Base-by-base conservation (phyloP, 2,888 invertebrate genomes). In the Rhynchonema sp. region DNA sequence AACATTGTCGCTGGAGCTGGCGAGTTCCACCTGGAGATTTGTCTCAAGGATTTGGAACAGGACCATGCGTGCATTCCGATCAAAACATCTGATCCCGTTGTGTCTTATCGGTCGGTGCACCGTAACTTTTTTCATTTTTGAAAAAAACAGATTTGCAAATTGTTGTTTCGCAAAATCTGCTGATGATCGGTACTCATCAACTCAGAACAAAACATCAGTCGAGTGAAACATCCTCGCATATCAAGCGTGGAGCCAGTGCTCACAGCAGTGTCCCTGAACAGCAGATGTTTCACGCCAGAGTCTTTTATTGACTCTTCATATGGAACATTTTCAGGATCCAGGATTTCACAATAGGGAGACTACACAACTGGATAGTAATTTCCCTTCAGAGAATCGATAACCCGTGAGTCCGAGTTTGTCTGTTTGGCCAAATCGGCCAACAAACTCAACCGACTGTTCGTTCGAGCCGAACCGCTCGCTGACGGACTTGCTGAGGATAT, bases 11-110 rank as follows among this genome's bases (percentile, higher is more conserved):
- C 64, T n/a, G 64, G 64, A 13, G 66, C 65, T 13, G 66, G 66
- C 25, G 66, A 66, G 57, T 58, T 66, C n/a, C 66, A 66, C 58
- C 57, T 66, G 57, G 65, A 66, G 59, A 62, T 67, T 23, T 63
- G 62, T 28, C 52, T 67, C 1, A 61, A 64, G 38, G 66, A 66
- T 55, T 53, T 66, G 38, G 64, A 65, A 55, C 57, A 67, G 26
- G 58, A 56, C 20, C 59, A 63, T 30, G 63, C 66, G 25, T 57
- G 63, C 25, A 56, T 66, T 17, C 55, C 58, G 17, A 57, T 66
- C 22, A 64, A 61, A 58, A 58, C 56, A 30, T 62, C 63, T 2
- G 61, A 63, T 9, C 66, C 66, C 3, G 58, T 66, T 13, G 66
- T 66, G 13, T 38, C 62, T 2, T 67, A 66, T 61, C 57, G 59